phyloP scores from a whole-genome alignment of 2,797 vertebrate genomes.

The Sitta carolinensis region DNA sequence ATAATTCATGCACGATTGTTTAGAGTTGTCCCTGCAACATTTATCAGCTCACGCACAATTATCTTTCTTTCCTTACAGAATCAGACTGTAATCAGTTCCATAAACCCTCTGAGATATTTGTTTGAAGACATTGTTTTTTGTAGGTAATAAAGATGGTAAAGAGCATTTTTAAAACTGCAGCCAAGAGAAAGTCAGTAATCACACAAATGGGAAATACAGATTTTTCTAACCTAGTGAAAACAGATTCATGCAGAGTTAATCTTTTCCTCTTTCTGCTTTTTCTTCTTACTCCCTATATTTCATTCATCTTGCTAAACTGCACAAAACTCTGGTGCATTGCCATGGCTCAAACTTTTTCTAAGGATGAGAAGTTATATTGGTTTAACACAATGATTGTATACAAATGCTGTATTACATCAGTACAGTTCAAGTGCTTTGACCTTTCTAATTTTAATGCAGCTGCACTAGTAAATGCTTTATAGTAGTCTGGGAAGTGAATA shows the following conservation, averaged over 20 bases:
- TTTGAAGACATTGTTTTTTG: constrained; percentile 48
- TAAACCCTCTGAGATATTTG: constrained; percentile 33
- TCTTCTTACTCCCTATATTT: background rate
- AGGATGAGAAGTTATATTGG: background rate
- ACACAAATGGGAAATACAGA: constrained; percentile 17
- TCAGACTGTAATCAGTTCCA: constrained; percentile 16
- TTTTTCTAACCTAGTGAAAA: constrained; percentile 30
- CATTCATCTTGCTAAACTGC: background rate
- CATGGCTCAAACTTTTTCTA: background rate
- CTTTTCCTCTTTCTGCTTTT: background rate
- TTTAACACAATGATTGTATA: background rate
- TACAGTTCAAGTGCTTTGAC: background rate
- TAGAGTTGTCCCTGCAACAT: constrained; percentile 48
- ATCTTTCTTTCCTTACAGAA: constrained; percentile 31
- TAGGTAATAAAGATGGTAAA: constrained; percentile 3
- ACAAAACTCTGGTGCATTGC: background rate
- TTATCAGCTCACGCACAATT: background rate
- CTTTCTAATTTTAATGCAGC: background rate
- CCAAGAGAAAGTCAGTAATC: constrained; percentile 21
- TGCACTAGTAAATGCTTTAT: background rate
- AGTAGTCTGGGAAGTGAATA: background rate
- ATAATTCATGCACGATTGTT: constrained; percentile 55
- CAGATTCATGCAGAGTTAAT: background rate
- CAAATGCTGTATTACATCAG: background rate
- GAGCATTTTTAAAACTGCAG: constrained; percentile 32